Base-by-base conservation (phyloP, 1,140 invertebrate genomes). In the Drosophila pectinifera region DNA sequence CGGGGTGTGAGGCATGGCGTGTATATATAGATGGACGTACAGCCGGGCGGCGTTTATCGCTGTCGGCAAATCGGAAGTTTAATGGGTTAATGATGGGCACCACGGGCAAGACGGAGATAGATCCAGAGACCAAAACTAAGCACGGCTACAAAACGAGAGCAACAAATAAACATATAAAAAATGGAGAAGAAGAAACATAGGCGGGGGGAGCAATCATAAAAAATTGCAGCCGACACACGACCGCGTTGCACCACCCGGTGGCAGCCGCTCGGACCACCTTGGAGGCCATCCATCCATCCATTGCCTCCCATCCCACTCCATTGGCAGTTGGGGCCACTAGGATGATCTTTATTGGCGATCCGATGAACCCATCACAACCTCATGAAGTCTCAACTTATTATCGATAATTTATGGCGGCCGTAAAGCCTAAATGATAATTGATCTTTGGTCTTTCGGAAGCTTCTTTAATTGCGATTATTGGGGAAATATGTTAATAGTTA, bases 1-100 rank as follows among this genome's bases (percentile, higher is more conserved):
- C n/a, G 14, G 10, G 6, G n/a, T 54, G 24, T 28, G 31, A 10
- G 28, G 3, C n/a, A n/a, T n/a, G n/a, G n/a, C n/a, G n/a, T 42
- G 55, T 62, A 51, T 34, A 51, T 51, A 51, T 34, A 51, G 48
- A 68, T 13, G 56, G 22, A 45, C 51, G 56, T 16, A 46, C 49
- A 20, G 61, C 56, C 55, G 65, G 54, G 34, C 65, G 73, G 69
- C 85, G 80, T 90, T 90, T 90, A 89, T 90, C 85, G 84, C 80
- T 90, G 84, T 85, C 85, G 84, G 85, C 85, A 89, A 89, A 89
- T 89, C 84, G 84, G 84, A 89, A 89, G 84, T 89, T 89, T 89
- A 89, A 89, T 89, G 84, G 84, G 84, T 89, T 89, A 89, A 89
- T 90, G 84, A 90, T 89, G 84, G 73, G 69, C 73, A 57, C 64